Base-by-base conservation (phyloP, 92 coral and sea anemone species). In the Actinernus sp. region DNA sequence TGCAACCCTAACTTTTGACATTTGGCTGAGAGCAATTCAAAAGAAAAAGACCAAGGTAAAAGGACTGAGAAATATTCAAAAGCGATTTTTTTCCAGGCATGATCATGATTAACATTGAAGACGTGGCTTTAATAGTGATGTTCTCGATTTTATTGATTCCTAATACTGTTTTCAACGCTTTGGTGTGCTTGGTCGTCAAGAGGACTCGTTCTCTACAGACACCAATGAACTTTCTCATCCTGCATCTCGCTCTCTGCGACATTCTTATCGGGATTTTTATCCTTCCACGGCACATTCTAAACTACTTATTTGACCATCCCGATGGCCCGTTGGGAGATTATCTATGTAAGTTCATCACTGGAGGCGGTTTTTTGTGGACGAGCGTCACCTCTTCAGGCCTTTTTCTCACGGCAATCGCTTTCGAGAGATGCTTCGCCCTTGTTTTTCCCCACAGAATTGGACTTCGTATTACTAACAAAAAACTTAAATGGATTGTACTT, bases 291-390 rank as follows among this genome's bases (percentile, higher is more conserved):
- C 95, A 88, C 45, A 83, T 71, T 31, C 23, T 77, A 0, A 54
- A 57, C 54, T 45, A 21, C 7, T 57, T 62, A 7, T 88, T 88
- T 37, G 71, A 21, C 1, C 90, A 83, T 17, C 87, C 95, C 0
- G 22, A 10, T 2, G 90, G 86, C 0, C 29, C 26, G 13, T 13
- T 66, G 0, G 87, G 95, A 0, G 70, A 73, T 55, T 77, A 53
- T 40, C 20, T 88, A 1, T 88, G 90, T 65, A 88, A 78, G 57
- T 78, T 88, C 23, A 16, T 88, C 4, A 83, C 87, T 1, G 90
- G 95, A 1, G 85, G 95, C 16, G 90, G 87, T 16, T 39, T 77
- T 56, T 68, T 88, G 7, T 88, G 95, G 95, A 85, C 68, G 21
- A 49, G 90, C 22, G 78, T 81, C 21, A 83, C 87, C 2, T 59